Evolutionary conservation across 1,140 invertebrate species (phyloP), one percentile per base, ranked within the genome.

Genomic region (Palaemon carinicauda): DNA sequence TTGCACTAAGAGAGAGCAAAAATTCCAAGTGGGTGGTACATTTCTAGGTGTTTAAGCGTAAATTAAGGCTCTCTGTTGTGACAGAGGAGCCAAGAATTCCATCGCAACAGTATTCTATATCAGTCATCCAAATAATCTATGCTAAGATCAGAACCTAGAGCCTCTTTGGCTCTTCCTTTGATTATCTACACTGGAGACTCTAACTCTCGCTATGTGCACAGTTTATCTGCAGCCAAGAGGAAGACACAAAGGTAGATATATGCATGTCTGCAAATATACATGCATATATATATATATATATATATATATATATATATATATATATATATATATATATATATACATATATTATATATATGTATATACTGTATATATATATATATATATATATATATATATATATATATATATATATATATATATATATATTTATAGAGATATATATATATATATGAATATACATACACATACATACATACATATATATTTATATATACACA

Each of bases 251-350:
- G 19, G 24, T 60, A 60, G 7, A 60, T 60, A 60, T 60, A 60
- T 60, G 24, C 24, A 12, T 60, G 24, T 60, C 19, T 15, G n/a
- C n/a, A n/a, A n/a, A n/a, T n/a, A 60, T 60, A 60, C 17, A 60
- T 60, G 17, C 17, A 60, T 60, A 56, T 56, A 56, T 56, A 56
- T 56, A 56, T 56, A 56, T 56, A 56, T 56, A 60, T 60, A 60
- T 60, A 24, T 60, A 60, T 60, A 60, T 60, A 60, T 60, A 60
- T 60, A 60, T 60, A 60, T 60, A 60, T 60, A 60, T 60, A 60
- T 60, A 60, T 60, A 60, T 60, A 60, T 60, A 60, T 60, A 60
- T 60, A 60, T 60, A 60, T 60, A 60, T 60, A 60, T 60, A 60
- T 60, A 60, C 17, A 12, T 12, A 60, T 12, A 60, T 12, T 12